These are phyloP conservation scores for Stichodactyla mertensii DNA, from an alignment of 64 coral and sea anemone genomes.

Conservation along the genomic window DNA sequence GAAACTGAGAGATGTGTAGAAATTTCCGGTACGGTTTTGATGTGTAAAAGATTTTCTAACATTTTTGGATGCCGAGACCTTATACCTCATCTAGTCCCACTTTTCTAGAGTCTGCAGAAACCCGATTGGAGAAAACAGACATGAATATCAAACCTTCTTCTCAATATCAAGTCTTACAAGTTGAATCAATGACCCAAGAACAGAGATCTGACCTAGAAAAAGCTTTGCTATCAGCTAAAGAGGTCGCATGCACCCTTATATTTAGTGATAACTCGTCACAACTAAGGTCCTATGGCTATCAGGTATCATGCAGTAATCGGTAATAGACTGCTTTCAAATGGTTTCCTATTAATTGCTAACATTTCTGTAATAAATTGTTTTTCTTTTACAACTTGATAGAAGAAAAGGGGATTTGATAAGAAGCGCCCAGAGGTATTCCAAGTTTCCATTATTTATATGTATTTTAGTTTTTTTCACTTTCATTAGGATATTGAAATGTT, in stretches of 20 bases:
- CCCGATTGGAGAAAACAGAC: not conserved
- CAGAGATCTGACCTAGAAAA: conserved; percentile 41
- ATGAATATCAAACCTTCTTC: not conserved
- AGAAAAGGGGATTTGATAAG: not conserved
- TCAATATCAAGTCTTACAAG: not conserved
- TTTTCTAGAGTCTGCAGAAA: not conserved
- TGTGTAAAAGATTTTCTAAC: too few relatives aligned
- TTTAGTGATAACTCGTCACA: conserved; percentile 52
- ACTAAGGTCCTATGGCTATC: conserved; percentile 33
- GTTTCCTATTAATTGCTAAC: not conserved
- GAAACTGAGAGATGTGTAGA: too few relatives aligned
- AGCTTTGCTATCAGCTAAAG: conserved; percentile 48
- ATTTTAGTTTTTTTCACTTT: not conserved
- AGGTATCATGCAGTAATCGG: not conserved
- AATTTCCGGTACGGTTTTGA: too few relatives aligned
- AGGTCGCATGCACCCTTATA: conserved; percentile 61
- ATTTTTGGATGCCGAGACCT: too few relatives aligned
- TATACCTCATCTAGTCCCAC: too few relatives aligned
- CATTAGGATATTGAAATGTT: not conserved
- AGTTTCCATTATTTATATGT: too few relatives aligned
- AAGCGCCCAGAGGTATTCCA: not conserved
- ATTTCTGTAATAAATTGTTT: not conserved
- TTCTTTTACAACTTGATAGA: not conserved
- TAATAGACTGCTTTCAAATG: not conserved
- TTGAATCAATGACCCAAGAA: conserved; percentile 29